Percentiles rank a stretch among this genome's conserved stretches.
Evolutionary conservation across 2,888 invertebrate species (phyloP).

Genomic region (Leuctra nigra): DNA sequence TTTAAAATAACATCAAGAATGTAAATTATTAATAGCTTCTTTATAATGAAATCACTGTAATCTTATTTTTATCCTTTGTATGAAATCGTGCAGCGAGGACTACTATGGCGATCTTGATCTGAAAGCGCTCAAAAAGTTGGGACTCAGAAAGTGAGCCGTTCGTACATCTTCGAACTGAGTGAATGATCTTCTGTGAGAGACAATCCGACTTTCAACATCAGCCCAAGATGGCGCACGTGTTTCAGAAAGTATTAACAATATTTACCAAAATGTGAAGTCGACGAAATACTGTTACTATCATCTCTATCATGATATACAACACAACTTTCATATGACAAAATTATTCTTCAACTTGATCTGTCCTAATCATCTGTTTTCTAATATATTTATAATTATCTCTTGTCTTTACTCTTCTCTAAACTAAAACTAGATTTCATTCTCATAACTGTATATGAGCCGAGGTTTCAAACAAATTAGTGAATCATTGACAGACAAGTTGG

Average conservation of each 20-base stretch:
- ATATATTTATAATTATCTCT: too few relatives aligned
- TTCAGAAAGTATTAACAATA: not conserved
- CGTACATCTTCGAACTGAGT: not conserved
- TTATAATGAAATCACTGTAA: not conserved
- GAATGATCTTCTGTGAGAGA: constrained; percentile 4
- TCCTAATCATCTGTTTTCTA: too few relatives aligned
- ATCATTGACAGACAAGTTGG: too few relatives aligned
- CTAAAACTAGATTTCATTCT: too few relatives aligned
- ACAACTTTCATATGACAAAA: too few relatives aligned
- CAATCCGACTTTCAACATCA: not conserved
- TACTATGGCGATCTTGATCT: constrained; percentile 89
- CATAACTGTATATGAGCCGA: too few relatives aligned
- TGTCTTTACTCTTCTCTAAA: too few relatives aligned
- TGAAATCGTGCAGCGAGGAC: constrained; percentile 63
- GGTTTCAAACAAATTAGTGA: too few relatives aligned
- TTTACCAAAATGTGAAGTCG: not conserved
- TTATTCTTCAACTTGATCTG: too few relatives aligned
- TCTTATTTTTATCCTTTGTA: constrained; percentile 17
- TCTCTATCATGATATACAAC: too few relatives aligned
- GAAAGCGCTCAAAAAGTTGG: constrained; percentile 78
- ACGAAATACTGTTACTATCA: not conserved
- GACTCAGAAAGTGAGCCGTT: constrained; percentile 49
- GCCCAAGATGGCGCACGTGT: not conserved
- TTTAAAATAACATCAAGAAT: too few relatives aligned
- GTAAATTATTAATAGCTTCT: not conserved